Conservation (phyloP, 2,888 invertebrate genomes). For the Mesorhabditis sp. region DNA sequence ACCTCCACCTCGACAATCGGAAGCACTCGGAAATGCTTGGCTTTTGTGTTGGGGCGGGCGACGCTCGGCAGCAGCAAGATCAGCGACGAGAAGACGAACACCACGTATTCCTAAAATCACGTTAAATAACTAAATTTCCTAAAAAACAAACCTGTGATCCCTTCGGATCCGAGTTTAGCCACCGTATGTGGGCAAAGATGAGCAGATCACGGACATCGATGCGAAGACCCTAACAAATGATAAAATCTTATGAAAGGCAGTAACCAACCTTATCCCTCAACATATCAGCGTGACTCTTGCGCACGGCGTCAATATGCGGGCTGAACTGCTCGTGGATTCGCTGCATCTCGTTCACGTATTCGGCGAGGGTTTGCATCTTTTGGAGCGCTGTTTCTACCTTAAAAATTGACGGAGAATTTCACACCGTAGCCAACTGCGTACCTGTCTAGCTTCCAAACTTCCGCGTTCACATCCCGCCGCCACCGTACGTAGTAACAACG, state of each 20-base stretch:
- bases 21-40: constrained; percentile 32
- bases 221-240: constrained; percentile 25
- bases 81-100: constrained; percentile 39
- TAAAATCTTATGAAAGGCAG: not conserved
- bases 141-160: not conserved
- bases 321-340: constrained; percentile 48
- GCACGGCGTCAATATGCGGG: constrained; percentile 28
- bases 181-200: constrained; percentile 38
- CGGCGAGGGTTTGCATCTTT: constrained; percentile 48
- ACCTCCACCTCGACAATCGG: constrained; percentile 38
- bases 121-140: constrained; percentile 6
- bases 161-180: constrained; percentile 26
- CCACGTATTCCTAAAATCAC: constrained; percentile 28
- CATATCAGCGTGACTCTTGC: constrained; percentile 22
- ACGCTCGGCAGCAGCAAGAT: constrained; percentile 33
- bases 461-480: constrained; percentile 27
- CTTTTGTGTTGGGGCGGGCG: constrained; percentile 28
- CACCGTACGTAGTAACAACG: constrained; percentile 34
- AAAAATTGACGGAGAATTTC: constrained; percentile 7
- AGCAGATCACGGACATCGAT: constrained; percentile 35
- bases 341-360: constrained; percentile 54
- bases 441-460: constrained; percentile 30
- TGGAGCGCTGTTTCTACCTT: constrained; percentile 30
- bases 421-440: constrained; percentile 1
- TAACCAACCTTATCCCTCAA: constrained; percentile 22